Evolutionary conservation across 2,888 invertebrate genomes (phyloP).

Genomic region (Clitarchus hookeri): DNA sequence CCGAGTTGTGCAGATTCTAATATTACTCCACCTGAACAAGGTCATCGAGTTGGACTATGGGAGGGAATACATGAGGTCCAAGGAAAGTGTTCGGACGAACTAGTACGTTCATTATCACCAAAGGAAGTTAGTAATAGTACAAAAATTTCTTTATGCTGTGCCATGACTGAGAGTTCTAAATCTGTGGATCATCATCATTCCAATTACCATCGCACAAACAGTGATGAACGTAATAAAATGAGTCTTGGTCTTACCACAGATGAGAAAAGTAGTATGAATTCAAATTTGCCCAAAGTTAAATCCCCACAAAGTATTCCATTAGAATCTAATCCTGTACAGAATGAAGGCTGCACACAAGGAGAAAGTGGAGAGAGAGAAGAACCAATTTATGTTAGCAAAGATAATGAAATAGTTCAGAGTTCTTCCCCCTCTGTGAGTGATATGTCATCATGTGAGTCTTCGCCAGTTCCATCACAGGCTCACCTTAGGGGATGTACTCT

Average conservation of each 20-base stretch:
- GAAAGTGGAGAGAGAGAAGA: not conserved
- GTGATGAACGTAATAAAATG: not conserved
- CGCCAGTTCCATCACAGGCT: slow-evolving; percentile 22
- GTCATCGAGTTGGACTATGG: not conserved
- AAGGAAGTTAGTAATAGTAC: slow-evolving; percentile 36
- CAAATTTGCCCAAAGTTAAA: not conserved
- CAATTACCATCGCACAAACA: slow-evolving; percentile 30
- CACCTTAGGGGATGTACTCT: slow-evolving; percentile 47
- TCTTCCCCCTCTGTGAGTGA: slow-evolving; percentile 37
- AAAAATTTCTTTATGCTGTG: slow-evolving; percentile 51
- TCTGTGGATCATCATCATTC: slow-evolving; percentile 32
- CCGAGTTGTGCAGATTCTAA: not conserved
- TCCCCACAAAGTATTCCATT: not conserved
- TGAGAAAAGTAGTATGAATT: not conserved
- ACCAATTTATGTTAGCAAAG: not conserved
- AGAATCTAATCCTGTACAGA: not conserved
- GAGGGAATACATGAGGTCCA: not conserved
- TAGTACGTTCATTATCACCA: slow-evolving; percentile 24
- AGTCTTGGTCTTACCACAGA: not conserved
- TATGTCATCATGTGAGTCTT: slow-evolving; percentile 37
- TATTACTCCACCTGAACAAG: slow-evolving; percentile 1
- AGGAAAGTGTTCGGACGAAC: not conserved
- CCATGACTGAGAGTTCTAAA: slow-evolving; percentile 55
- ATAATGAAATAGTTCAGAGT: not conserved
- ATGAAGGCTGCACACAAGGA: not conserved